phyloP scores from a whole-genome alignment of 1,140 invertebrate species.

The Tenebrio molitor region DNA sequence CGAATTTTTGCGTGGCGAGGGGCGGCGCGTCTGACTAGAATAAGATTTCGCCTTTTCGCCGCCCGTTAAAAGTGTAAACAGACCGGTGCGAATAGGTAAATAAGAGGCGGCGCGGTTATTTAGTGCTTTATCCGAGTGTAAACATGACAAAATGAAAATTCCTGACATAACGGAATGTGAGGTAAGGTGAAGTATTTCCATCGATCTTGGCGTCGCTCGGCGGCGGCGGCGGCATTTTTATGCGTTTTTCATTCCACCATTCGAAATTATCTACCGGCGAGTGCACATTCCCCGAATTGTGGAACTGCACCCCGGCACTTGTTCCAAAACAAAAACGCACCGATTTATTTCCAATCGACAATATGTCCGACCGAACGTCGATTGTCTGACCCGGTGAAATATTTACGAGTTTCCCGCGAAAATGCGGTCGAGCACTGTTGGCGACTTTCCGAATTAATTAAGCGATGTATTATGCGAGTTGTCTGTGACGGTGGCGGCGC shows the following conservation, averaged over 20 bases:
- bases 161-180: slow-evolving; percentile 13
- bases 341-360: slow-evolving; percentile 14
- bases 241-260: slow-evolving; percentile 18
- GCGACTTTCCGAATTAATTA: background rate
- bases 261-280: slow-evolving; percentile 17
- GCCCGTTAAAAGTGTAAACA: slow-evolving; percentile 22
- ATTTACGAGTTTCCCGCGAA: background rate
- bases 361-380: background rate
- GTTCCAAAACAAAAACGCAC: slow-evolving; percentile 19
- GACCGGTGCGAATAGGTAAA: slow-evolving; percentile 14
- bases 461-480: too few species aligned
- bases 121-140: slow-evolving; percentile 14
- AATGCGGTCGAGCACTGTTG: background rate
- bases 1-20: background rate
- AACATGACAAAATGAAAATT: slow-evolving; percentile 31
- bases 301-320: background rate
- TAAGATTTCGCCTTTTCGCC: slow-evolving; percentile 18
- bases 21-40: background rate
- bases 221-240: too few species aligned
- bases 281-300: slow-evolving; percentile 23
- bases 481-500: too few species aligned
- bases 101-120: slow-evolving; percentile 19
- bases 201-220: too few species aligned
- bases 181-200: slow-evolving; percentile 14
- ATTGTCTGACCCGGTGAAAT: background rate